Percentiles rank a stretch among this genome's conserved stretches.
Evolutionary conservation across 2,113 vertebrate species (phyloP).

Genomic region (Poecilia latipinna): DNA sequence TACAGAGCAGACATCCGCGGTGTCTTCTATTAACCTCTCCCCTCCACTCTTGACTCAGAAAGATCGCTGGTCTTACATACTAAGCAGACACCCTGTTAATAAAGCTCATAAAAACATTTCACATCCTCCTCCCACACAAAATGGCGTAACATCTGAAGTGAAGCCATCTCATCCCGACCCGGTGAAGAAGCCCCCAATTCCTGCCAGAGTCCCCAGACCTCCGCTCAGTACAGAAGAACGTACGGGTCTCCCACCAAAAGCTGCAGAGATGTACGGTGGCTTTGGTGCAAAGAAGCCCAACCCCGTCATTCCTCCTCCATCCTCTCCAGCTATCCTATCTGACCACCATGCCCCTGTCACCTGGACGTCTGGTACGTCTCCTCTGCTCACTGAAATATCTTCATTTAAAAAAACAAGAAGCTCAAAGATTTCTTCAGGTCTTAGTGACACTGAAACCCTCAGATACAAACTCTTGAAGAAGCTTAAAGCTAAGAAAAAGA

Average conservation of each 20-base stretch:
- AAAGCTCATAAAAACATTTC: neutral
- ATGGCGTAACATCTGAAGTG: neutral
- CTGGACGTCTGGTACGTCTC: neutral
- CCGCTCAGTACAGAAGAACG: constrained; percentile 44
- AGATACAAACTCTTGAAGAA: constrained; percentile 90
- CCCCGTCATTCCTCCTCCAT: neutral
- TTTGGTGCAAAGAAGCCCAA: constrained; percentile 68
- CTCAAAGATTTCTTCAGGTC: constrained; percentile 29
- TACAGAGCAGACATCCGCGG: neutral
- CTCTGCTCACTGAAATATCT: constrained; percentile 2
- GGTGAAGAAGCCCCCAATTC: constrained; percentile 33
- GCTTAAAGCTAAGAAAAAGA: constrained; percentile 91
- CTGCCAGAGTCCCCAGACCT: constrained; percentile 1
- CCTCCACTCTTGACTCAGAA: neutral
- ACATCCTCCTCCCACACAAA: neutral
- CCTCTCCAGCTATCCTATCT: neutral
- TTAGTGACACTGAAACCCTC: constrained; percentile 81
- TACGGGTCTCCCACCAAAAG: constrained; percentile 77
- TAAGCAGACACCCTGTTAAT: constrained; percentile 70
- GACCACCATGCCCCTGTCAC: neutral
- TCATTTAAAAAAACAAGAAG: constrained; percentile 28
- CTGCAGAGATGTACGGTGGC: constrained; percentile 86
- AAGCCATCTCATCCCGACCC: constrained; percentile 47
- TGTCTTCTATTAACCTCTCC: constrained; percentile 11
- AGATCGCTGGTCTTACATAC: constrained; percentile 64